phyloP scores from a whole-genome alignment of 2,888 invertebrate genomes.

The Sericinus montela region DNA sequence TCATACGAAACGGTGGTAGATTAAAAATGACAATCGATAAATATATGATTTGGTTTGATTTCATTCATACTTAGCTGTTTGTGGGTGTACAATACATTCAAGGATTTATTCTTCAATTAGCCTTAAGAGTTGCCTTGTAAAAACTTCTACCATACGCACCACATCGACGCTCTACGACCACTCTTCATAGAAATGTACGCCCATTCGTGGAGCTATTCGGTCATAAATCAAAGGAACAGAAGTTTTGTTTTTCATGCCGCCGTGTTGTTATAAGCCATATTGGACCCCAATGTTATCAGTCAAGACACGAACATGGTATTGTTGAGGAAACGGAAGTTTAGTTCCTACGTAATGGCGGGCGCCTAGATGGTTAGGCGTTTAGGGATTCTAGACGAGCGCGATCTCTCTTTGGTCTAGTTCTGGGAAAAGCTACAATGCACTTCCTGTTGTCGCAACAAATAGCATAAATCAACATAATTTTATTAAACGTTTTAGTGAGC shows the following conservation, averaged over 20 bases:
- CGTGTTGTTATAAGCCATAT: not conserved
- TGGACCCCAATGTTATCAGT: not conserved
- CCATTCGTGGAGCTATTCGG: not conserved
- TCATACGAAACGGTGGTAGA: too few relatives aligned
- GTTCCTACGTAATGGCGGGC: constrained; percentile 18
- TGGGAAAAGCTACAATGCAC: constrained; percentile 8
- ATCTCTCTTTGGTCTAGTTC: constrained; percentile 19
- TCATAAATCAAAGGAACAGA: not conserved
- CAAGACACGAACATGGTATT: constrained; percentile 7
- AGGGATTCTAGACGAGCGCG: constrained; percentile 17
- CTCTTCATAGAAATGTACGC: not conserved
- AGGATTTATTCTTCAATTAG: too few relatives aligned
- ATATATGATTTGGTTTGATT: too few relatives aligned
- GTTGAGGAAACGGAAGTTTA: constrained; percentile 23
- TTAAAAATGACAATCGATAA: too few relatives aligned
- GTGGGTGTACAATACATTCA: too few relatives aligned
- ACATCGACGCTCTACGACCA: not conserved
- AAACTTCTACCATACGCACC: too few relatives aligned
- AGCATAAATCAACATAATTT: too few relatives aligned
- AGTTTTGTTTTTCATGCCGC: not conserved
- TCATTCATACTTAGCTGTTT: too few relatives aligned
- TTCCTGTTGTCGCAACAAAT: constrained; percentile 1
- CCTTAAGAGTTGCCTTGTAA: too few relatives aligned
- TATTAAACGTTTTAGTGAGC: too few relatives aligned
- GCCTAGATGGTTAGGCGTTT: constrained; percentile 16